A percentile compares a stretch with the other conserved stretches of the same genome.
phyloP scores from a whole-genome alignment of 2,888 invertebrate genomes.

The Orthonychiurus folsomi region DNA sequence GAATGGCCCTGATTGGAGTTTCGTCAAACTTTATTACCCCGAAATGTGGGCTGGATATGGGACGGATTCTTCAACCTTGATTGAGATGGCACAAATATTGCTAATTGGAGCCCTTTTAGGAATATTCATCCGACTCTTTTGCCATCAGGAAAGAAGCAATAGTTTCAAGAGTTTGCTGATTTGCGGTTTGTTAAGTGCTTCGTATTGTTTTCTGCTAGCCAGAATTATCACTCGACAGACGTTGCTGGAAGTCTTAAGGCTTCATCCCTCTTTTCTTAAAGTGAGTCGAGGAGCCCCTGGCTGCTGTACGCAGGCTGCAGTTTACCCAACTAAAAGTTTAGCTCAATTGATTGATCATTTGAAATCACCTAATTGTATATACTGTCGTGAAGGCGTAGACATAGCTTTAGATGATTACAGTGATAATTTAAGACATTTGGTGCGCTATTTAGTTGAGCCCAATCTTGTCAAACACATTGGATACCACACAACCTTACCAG shows the following conservation, averaged over 20 bases:
- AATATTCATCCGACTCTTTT: not conserved
- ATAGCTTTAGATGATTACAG: not conserved
- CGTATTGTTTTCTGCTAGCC: not conserved
- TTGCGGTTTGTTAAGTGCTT: not conserved
- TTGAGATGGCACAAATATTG: not conserved
- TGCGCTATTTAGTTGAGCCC: not conserved
- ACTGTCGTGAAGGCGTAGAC: not conserved
- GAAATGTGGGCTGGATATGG: not conserved
- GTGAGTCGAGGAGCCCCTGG: not conserved
- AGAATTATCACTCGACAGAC: not conserved
- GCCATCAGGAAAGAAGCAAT: no score
- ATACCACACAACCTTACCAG: not conserved
- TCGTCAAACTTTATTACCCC: not conserved
- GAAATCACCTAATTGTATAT: not conserved
- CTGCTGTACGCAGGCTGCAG: not conserved
- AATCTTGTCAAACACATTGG: not conserved
- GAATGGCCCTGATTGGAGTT: not conserved
- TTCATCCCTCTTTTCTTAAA: not conserved
- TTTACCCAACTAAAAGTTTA: not conserved
- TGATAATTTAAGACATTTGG: not conserved
- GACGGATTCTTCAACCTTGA: not conserved
- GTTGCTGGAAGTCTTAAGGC: not conserved
- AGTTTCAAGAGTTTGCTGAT: not conserved
- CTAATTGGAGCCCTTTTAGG: not conserved
- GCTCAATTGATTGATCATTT: not conserved